phyloP scores from a whole-genome alignment of 2,113 vertebrate genomes.

The Rhinogobius similis region DNA sequence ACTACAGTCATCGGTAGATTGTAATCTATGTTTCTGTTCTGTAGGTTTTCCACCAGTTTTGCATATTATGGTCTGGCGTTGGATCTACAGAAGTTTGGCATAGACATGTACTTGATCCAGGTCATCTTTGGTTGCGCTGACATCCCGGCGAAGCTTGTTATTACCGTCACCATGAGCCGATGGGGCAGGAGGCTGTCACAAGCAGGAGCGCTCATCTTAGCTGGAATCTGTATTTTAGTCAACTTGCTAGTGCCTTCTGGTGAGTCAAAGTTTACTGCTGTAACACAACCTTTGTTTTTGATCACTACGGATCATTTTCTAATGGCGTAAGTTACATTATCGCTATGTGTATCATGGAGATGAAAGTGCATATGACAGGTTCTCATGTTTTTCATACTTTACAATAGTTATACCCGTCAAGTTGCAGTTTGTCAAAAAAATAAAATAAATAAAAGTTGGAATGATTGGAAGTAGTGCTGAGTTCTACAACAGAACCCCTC shows the following conservation, averaged over 20 bases:
- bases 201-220: slow-evolving; percentile 62
- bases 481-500: too few relatives aligned
- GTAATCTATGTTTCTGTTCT: neutral
- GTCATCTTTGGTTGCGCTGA: slow-evolving; percentile 81
- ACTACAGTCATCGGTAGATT: neutral
- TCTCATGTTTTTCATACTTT: too few relatives aligned
- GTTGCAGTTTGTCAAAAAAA: too few relatives aligned
- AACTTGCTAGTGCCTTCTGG: slow-evolving; percentile 82
- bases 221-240: slow-evolving; percentile 72
- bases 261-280: slow-evolving; percentile 43
- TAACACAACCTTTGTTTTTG: neutral
- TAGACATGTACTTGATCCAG: slow-evolving; percentile 82
- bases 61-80: slow-evolving; percentile 81
- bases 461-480: too few relatives aligned
- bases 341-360: neutral
- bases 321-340: neutral
- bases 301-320: neutral
- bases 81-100: slow-evolving; percentile 82
- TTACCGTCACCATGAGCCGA: slow-evolving; percentile 69
- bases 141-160: slow-evolving; percentile 78
- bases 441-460: too few relatives aligned
- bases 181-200: slow-evolving; percentile 74
- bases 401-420: too few relatives aligned
- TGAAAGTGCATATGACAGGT: too few relatives aligned
- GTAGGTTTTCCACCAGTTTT: slow-evolving; percentile 80